Conservation (phyloP, 2,797 vertebrate species). For the Holocentrus rufus region DNA sequence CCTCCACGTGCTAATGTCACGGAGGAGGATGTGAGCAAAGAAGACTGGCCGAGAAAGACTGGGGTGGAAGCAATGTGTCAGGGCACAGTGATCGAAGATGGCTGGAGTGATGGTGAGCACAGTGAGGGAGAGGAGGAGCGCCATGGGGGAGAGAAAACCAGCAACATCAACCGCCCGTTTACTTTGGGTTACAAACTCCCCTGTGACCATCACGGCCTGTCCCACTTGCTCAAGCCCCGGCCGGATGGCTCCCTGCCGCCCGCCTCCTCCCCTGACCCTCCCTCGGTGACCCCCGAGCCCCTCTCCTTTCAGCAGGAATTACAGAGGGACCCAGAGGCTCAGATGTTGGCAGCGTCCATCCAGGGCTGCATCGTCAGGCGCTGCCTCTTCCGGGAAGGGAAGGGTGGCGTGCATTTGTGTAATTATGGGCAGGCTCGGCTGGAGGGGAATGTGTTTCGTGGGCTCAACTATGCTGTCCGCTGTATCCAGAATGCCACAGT, state of each 20-base stretch:
- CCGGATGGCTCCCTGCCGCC: constrained; percentile 78
- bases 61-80: constrained; percentile 69
- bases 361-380: constrained; percentile 87
- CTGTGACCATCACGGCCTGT: constrained; percentile 83
- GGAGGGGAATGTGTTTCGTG: constrained; percentile 87
- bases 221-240: constrained; percentile 79
- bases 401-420: constrained; percentile 88
- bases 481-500: constrained; percentile 91
- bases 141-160: constrained; percentile 50
- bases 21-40: constrained; percentile 76
- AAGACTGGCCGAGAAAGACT: constrained; percentile 75
- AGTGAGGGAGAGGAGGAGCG: constrained; percentile 85
- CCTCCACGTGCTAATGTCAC: constrained; percentile 56
- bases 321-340: constrained; percentile 87
- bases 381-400: constrained; percentile 90
- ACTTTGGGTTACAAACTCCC: constrained; percentile 78
- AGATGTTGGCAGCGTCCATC: constrained; percentile 80
- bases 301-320: constrained; percentile 87
- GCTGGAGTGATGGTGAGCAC: constrained; percentile 84
- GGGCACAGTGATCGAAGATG: constrained; percentile 79
- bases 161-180: constrained; percentile 39
- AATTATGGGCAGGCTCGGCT: constrained; percentile 87
- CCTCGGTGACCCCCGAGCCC: constrained; percentile 74
- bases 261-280: constrained; percentile 77
- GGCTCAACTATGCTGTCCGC: constrained; percentile 86